A percentile compares a stretch with the other conserved stretches of the same genome.
Evolutionary conservation across 2,113 vertebrate species (phyloP).

Genomic region (Paratilapia polleni): DNA sequence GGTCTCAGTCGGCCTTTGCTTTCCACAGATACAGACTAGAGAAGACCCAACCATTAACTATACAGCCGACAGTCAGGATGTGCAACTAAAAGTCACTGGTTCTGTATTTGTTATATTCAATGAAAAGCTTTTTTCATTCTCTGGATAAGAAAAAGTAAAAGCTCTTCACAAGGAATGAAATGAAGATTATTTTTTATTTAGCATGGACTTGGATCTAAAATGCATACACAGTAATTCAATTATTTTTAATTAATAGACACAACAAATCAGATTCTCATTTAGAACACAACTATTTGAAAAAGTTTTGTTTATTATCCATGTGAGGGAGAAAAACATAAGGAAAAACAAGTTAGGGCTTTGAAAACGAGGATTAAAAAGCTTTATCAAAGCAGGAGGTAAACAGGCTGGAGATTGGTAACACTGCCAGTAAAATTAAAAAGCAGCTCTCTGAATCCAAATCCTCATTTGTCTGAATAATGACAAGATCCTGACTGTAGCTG

Average conservation of each 20-base stretch:
- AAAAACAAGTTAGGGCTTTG: slow-evolving; percentile 51
- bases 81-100: background rate
- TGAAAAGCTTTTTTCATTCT: background rate
- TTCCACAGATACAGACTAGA: slow-evolving; percentile 8
- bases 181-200: background rate
- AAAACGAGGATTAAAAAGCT: slow-evolving; percentile 66
- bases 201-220: background rate
- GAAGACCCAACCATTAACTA: background rate
- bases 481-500: slow-evolving; percentile 23
- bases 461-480: slow-evolving; percentile 64
- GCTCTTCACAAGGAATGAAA: background rate
- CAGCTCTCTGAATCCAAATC: slow-evolving; percentile 51
- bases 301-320: slow-evolving; percentile 45
- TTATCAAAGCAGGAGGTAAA: slow-evolving; percentile 61
- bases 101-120: background rate
- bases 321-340: slow-evolving; percentile 45
- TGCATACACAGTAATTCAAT: background rate
- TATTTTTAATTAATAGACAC: slow-evolving; percentile 7
- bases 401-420: slow-evolving; percentile 48
- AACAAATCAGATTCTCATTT: background rate
- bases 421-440: slow-evolving; percentile 35
- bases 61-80: background rate
- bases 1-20: slow-evolving; percentile 30
- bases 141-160: background rate
- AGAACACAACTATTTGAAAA: background rate